Evolutionary conservation across 2,113 vertebrate genomes (phyloP), one percentile per base, ranked within the genome.

Genomic region (Tringa solitaria): DNA sequence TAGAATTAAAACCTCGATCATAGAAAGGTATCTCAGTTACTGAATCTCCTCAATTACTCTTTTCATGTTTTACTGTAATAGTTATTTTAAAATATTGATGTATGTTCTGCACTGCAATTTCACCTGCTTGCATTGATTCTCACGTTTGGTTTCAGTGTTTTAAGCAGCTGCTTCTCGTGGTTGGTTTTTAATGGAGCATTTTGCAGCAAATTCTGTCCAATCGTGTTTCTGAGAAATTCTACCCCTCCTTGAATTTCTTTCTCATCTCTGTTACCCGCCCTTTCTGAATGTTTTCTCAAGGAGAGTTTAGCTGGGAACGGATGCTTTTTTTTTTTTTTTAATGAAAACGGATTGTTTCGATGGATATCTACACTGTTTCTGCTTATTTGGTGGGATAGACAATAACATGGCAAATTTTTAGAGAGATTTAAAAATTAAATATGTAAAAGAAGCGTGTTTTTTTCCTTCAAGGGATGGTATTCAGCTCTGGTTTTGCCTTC

Each of bases 381-480:
- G 23, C 18, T 63, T 8, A 2, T 19, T 9, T 28, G 1, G 5
- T 68, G 18, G 1, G 3, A 50, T 14, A 45, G 27, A 50, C 2
- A 45, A 14, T 12, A 37, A 20, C 0, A 1, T 45, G 1, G 1
- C 2, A 67, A 10, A 18, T 43, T 76, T 85, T 76, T 6, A 21
- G 8, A 14, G 4, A 8, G 1, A 28, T 0, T 41, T 3, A 35
- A 59, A 76, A n/a, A 46, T 2, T 14, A 37, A 63, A 46, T 68
- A 33, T 0, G 2, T 27, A 28, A 67, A 84, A 16, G 3, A 24
- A 45, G 3, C 0, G 2, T 23, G 2, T 0, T 9, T 73, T 79
- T 75, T 6, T 33, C 5, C 13, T 35, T 74, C 8, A 24, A 0
- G 0, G 5, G 4, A 60, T 56, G 9, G 6, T 57, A 12, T 28